Conservation (phyloP, 2,888 invertebrate genomes). For the Orthosia cruda region DNA sequence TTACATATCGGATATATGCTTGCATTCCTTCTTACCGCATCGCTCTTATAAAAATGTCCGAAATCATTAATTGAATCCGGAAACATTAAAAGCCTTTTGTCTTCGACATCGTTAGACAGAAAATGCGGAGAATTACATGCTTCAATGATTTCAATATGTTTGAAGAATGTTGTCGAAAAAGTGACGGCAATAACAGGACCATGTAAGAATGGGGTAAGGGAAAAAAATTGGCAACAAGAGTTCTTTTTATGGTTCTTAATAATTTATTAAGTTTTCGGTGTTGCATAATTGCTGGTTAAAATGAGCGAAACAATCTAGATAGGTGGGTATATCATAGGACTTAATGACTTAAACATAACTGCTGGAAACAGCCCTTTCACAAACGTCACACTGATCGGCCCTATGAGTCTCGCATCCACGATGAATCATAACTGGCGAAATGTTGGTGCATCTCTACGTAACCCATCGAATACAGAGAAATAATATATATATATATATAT, state of each 20-base stretch:
- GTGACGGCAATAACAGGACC: not conserved
- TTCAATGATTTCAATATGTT: conserved; percentile 15
- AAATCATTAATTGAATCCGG: not conserved
- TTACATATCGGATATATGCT: too few species aligned
- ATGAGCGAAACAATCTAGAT: too few species aligned
- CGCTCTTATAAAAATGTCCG: conserved; percentile 9
- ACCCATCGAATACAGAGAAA: too few species aligned
- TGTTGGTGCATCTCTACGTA: too few species aligned
- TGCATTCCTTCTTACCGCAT: too few species aligned
- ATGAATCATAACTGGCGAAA: too few species aligned
- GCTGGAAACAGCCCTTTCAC: too few species aligned
- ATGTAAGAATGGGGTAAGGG: not conserved
- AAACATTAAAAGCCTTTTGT: conserved; percentile 17
- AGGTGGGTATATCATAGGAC: too few species aligned
- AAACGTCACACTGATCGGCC: too few species aligned
- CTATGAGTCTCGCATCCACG: too few species aligned
- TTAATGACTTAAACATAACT: too few species aligned
- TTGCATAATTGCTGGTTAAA: not conserved
- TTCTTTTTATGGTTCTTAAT: not conserved
- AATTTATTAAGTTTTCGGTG: not conserved
- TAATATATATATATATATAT: too few species aligned
- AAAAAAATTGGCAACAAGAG: not conserved
- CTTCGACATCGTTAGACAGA: conserved; percentile 7
- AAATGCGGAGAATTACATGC: conserved; percentile 5
- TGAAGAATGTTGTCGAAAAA: not conserved